Percentiles rank a stretch among this genome's conserved stretches.
Conservation (phyloP, 2,888 invertebrate species). For the Myopa testacea region DNA sequence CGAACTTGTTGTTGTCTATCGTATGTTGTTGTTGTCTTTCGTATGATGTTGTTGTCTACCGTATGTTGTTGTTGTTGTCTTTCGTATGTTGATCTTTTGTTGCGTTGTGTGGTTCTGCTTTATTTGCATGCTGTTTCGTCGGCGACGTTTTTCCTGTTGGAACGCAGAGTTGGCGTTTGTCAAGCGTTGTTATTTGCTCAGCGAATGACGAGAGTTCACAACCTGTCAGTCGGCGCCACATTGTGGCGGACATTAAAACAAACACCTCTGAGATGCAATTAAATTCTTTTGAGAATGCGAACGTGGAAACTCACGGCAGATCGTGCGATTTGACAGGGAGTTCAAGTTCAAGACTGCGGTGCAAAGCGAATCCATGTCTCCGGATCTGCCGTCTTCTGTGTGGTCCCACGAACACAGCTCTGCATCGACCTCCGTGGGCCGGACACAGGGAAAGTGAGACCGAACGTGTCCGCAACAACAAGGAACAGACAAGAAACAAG, state of each 20-base stretch:
- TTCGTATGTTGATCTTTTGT: neutral
- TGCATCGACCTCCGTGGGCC: neutral
- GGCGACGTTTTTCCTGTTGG: neutral
- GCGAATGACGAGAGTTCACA: neutral
- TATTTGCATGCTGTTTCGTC: conserved; percentile 1
- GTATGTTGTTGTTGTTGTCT: neutral
- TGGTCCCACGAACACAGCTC: neutral
- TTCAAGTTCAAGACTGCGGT: neutral
- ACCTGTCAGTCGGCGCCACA: neutral
- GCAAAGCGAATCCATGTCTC: neutral
- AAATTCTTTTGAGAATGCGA: neutral
- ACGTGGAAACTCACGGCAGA: neutral
- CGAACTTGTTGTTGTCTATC: neutral
- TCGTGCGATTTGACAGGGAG: neutral
- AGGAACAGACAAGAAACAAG: neutral
- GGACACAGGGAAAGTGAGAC: neutral
- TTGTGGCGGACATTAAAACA: neutral
- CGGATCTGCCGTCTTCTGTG: neutral
- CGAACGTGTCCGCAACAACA: neutral
- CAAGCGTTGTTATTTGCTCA: neutral
- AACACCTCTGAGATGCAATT: conserved; percentile 5
- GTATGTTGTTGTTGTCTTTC: too few species aligned
- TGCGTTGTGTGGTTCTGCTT: neutral
- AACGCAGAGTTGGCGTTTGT: too few species aligned
- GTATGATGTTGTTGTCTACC: too few species aligned